Conservation (phyloP, 2,888 invertebrate genomes). For the Luperina testacea region DNA sequence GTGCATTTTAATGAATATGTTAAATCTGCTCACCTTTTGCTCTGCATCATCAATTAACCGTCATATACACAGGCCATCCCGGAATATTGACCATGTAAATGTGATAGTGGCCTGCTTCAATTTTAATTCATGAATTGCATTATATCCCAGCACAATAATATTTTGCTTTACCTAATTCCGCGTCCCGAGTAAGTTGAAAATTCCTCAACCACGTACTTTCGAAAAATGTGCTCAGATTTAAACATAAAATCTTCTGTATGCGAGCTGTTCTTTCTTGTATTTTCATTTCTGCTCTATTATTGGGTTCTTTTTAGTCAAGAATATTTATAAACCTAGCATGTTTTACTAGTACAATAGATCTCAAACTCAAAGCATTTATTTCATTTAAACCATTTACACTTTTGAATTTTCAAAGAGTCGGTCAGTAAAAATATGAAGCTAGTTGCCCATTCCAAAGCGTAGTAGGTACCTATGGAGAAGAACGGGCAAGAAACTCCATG, state of each 20-base stretch:
- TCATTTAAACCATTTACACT: not conserved
- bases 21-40: not conserved
- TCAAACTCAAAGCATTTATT: not conserved
- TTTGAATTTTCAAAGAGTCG: not conserved
- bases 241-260: slow-evolving; percentile 30
- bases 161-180: slow-evolving; percentile 13
- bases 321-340: not conserved
- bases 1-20: not conserved
- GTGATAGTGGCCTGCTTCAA: not conserved
- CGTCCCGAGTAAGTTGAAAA: slow-evolving; percentile 37
- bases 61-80: not conserved
- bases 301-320: not conserved
- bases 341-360: not conserved
- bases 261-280: slow-evolving; percentile 2
- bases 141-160: slow-evolving; percentile 30
- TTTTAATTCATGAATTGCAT: slow-evolving; percentile 27
- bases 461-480: not conserved
- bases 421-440: not conserved
- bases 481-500: not conserved
- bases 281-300: not conserved
- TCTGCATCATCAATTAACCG: not conserved
- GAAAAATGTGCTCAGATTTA: slow-evolving; percentile 36
- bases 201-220: slow-evolving; percentile 43
- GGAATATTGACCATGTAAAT: not conserved
- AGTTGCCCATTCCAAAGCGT: not conserved